Percentiles rank a stretch among this genome's conserved stretches.
Conservation (phyloP, 2,113 vertebrate species). For the Catharus fuscescens region DNA sequence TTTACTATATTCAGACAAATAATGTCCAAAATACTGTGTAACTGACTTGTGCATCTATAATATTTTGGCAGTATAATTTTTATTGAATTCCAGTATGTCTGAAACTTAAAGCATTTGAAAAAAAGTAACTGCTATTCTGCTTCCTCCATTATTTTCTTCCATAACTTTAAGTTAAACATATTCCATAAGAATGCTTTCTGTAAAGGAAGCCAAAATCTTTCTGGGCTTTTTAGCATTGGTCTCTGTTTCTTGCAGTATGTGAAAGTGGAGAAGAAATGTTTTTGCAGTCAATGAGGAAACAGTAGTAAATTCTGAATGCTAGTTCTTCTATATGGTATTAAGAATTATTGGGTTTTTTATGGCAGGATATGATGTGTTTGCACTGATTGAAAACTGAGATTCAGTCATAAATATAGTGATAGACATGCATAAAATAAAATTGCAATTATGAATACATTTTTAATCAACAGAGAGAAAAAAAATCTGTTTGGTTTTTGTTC, state of each 20-base stretch:
- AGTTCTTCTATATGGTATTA: not conserved
- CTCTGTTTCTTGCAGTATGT: not conserved
- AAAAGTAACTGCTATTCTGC: constrained; percentile 11
- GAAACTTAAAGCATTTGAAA: not conserved
- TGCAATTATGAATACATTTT: not conserved
- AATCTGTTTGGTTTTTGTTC: not conserved
- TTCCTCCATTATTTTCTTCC: constrained; percentile 44
- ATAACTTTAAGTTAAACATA: constrained; percentile 14
- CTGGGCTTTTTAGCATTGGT: not conserved
- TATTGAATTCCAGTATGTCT: constrained; percentile 50
- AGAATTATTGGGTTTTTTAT: not conserved
- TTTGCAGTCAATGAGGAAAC: constrained; percentile 10
- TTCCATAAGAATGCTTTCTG: constrained; percentile 18
- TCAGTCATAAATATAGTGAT: not conserved
- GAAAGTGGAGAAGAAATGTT: not conserved
- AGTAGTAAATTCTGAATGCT: constrained; percentile 19
- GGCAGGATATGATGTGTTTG: not conserved
- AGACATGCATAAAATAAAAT: not conserved
- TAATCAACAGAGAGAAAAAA: not conserved
- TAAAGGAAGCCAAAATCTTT: constrained; percentile 19
- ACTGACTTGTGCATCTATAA: not conserved
- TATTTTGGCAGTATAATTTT: constrained; percentile 22
- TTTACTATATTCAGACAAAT: not conserved
- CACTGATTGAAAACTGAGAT: not conserved
- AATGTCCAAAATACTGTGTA: constrained; percentile 13